Evolutionary conservation across 2,797 vertebrate genomes (phyloP).

Genomic region (Chelon labrosus): DNA sequence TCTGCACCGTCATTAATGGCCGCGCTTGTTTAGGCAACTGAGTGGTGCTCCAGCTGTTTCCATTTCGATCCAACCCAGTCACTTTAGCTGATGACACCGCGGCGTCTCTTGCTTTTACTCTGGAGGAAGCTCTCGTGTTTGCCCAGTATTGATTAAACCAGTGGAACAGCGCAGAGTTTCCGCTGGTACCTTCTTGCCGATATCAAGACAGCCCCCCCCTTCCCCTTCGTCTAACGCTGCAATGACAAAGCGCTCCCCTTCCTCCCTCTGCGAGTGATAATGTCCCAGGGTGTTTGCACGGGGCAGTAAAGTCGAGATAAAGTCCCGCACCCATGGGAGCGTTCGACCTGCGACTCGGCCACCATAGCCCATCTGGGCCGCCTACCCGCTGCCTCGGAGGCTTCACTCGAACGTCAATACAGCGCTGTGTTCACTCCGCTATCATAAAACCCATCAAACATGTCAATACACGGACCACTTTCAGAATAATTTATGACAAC

Average conservation of each 20-base stretch:
- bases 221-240: neutral
- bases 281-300: constrained; percentile 63
- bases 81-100: constrained; percentile 31
- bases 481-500: too few relatives aligned
- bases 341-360: constrained; percentile 30
- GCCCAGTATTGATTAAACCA: constrained; percentile 46
- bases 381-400: constrained; percentile 22
- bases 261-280: neutral
- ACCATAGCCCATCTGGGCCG: constrained; percentile 61
- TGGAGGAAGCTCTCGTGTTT: constrained; percentile 63
- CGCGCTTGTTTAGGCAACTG: constrained; percentile 15
- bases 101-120: constrained; percentile 12
- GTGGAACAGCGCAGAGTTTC: constrained; percentile 39
- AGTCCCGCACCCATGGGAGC: constrained; percentile 1
- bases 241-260: too few relatives aligned
- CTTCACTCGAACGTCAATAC: constrained; percentile 47
- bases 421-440: constrained; percentile 22
- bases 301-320: constrained; percentile 75
- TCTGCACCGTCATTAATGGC: constrained; percentile 12
- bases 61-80: constrained; percentile 21
- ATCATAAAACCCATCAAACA: constrained; percentile 65
- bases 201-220: constrained; percentile 13
- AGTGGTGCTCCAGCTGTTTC: constrained; percentile 33
- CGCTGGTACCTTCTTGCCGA: constrained; percentile 3
- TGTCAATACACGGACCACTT: constrained; percentile 42